These are phyloP conservation scores for Tragelaphus buxtoni DNA, from an alignment of 2,113 vertebrate genomes.

Conservation along the genomic window DNA sequence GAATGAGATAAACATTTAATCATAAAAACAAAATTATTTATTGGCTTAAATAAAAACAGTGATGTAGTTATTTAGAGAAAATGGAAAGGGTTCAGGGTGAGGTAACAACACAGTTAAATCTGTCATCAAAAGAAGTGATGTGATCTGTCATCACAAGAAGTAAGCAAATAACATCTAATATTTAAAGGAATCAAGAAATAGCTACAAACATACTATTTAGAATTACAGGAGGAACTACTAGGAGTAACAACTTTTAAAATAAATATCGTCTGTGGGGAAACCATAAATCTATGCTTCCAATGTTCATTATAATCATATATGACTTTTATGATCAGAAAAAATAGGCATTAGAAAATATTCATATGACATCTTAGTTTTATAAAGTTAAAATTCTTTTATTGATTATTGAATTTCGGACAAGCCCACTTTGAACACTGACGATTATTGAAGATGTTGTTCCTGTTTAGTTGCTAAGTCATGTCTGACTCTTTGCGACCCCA, in stretches of 20 bases:
- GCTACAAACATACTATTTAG: not conserved
- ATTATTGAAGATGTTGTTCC: not conserved
- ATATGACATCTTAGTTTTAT: not conserved
- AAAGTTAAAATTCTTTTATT: not conserved
- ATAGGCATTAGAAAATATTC: not conserved
- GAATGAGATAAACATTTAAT: not conserved
- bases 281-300: not conserved
- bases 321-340: constrained; percentile 2
- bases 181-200: not conserved
- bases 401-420: not conserved
- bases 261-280: not conserved
- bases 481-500: not conserved
- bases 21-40: not conserved
- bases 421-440: not conserved
- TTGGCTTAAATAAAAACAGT: not conserved
- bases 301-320: not conserved
- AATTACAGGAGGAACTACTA: not conserved
- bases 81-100: not conserved
- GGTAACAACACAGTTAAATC: not conserved
- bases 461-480: not conserved
- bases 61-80: not conserved
- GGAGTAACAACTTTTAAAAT: not conserved
- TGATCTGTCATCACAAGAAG: not conserved
- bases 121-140: not conserved
- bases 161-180: not conserved